Evolutionary conservation across 2,113 vertebrate genomes (phyloP), one percentile per base, ranked within the genome.

Genomic region (Mormoops blainvillei): DNA sequence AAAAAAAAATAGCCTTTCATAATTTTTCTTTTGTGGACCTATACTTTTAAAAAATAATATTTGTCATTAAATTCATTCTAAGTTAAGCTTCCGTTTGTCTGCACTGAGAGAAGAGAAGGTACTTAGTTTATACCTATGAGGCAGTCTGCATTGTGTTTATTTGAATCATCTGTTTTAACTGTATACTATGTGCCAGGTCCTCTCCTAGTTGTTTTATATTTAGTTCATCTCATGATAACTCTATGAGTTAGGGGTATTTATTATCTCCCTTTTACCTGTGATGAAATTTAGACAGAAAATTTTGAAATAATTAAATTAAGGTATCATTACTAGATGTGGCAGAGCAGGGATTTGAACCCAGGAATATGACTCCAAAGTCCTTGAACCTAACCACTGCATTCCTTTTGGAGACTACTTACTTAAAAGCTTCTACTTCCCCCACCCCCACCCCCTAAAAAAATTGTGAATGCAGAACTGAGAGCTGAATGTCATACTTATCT

Each of bases 21-120:
- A 38, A 58, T 16, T 45, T 89, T 89, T 63, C 24, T n/a, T 45
- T 76, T 71, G 38, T 56, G 6, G 36, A 54, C 33, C 43, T 91
- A 5, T 68, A 26, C 26, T 80, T 84, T 96, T 26, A 41, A 92
- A 92, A 91, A 83, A 31, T 26, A 83, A 18, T 74, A 33, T 61
- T 89, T 95, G 31, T 41, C 31, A 76, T 91, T 78, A 70, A 94
- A 52, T 71, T 71, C 68, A 70, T 83, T 93, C 74, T 78, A n/a
- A 70, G 50, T 56, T 94, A 28, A 41, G 9, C 41, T 71, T 76
- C 33, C 33, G 3, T 86, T 93, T 93, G 56, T 24, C 48, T 91
- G 26, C 48, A 48, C 3, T 52, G 45, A 94, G 50, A 70, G 43
- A 86, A 52, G 31, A 58, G 12, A 67, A 33, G 76, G 7, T 1